A percentile compares a stretch with the other conserved stretches of the same genome.
These are phyloP conservation scores for Zele albiditarsus DNA, from an alignment of 2,888 invertebrate species.

Conservation along the genomic window DNA sequence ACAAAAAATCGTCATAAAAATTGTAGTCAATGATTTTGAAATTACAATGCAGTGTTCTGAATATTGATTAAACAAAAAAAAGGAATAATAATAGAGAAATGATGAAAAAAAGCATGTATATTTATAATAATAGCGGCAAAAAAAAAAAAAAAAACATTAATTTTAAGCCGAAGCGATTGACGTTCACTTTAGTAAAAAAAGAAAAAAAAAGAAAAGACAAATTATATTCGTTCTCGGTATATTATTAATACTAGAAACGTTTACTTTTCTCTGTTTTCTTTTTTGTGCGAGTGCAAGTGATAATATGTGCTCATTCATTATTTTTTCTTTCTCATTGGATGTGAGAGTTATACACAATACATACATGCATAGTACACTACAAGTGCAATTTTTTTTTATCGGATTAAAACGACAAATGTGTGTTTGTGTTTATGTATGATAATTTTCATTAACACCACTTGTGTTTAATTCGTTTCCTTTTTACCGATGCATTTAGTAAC, in stretches of 20 bases:
- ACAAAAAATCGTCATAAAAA: constrained; percentile 26
- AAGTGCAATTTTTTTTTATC: constrained; percentile 32
- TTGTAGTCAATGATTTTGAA: neutral
- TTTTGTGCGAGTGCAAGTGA: constrained; percentile 44
- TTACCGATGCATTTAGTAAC: constrained; percentile 35
- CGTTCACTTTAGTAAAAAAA: neutral
- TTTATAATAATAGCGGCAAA: neutral
- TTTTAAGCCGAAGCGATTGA: no score
- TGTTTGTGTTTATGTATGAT: neutral
- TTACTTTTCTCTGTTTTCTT: constrained; percentile 27
- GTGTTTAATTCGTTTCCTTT: constrained; percentile 7
- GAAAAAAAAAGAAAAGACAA: constrained; percentile 1
- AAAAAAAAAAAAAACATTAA: neutral
- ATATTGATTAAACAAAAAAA: constrained; percentile 10
- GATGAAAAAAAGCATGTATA: constrained; percentile 16
- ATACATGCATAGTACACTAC: neutral
- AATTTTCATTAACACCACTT: constrained; percentile 18
- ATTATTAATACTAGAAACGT: constrained; percentile 52
- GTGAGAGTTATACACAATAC: constrained; percentile 25
- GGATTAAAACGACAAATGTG: neutral
- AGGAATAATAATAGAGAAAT: constrained; percentile 34
- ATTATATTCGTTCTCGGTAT: constrained; percentile 25
- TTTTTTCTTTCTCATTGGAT: constrained; percentile 32
- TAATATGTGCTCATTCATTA: constrained; percentile 39
- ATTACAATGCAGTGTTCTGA: neutral